Evolutionary conservation across 2,888 invertebrate genomes (phyloP).

Genomic region (Lithosia quadra): DNA sequence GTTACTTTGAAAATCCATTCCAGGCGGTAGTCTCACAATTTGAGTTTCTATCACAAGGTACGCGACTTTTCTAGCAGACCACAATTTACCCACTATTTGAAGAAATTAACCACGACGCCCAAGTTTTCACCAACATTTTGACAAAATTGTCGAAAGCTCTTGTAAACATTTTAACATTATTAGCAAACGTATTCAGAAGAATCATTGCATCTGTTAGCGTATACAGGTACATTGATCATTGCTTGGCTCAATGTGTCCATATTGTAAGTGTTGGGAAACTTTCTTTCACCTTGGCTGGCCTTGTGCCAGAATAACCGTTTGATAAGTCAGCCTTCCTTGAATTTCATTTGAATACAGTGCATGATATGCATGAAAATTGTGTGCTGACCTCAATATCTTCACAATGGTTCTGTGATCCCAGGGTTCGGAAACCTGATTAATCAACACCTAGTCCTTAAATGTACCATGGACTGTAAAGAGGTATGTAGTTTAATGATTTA

Average conservation of each 20-base stretch:
- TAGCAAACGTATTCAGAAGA: neutral
- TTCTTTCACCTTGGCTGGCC: constrained; percentile 45
- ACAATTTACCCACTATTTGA: neutral
- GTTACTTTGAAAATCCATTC: neutral
- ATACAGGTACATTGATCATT: constrained; percentile 1
- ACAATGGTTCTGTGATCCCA: neutral
- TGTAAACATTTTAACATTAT: neutral
- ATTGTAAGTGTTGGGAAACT: constrained; percentile 40
- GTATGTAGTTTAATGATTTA: neutral
- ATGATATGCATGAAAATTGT: constrained; percentile 4
- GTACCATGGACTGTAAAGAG: neutral
- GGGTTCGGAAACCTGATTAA: neutral
- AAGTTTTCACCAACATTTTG: neutral
- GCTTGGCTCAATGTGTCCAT: constrained; percentile 30
- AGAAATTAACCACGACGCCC: neutral
- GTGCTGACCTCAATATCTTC: neutral
- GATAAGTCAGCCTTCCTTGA: constrained; percentile 36
- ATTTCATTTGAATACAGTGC: constrained; percentile 24
- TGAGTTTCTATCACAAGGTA: neutral
- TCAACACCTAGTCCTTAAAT: neutral
- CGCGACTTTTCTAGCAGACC: too few relatives aligned
- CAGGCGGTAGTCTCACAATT: neutral
- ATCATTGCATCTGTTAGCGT: neutral
- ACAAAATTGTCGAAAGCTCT: neutral
- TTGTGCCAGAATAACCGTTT: constrained; percentile 43